Base-by-base conservation (phyloP, 2,888 invertebrate species). In the Archaeoteleia sp. region DNA sequence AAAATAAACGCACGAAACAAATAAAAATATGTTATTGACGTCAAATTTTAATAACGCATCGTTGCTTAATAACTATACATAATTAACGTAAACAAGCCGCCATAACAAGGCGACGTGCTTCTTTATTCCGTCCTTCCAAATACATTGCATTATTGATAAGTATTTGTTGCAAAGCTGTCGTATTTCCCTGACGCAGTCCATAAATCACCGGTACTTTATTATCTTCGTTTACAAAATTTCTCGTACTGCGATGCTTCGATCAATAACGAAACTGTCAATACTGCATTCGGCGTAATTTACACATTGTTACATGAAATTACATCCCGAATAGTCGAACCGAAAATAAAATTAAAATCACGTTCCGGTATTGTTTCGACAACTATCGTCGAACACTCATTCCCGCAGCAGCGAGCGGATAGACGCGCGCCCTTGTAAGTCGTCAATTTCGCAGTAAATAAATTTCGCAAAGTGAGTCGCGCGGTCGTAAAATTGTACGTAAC, bases 181-280 rank as follows among this genome's bases (percentile, higher is more conserved):
- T 15, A 39, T 37, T 60, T 45, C 23, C 43, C 12, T 30, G 17
- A 25, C 27, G 39, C n/a, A 9, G 35, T 32, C 6, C 30, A 39
- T 45, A 51, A 57, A 57, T 30, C 34, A 39, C 51, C 29, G 14
- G 12, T 35, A 39, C 34, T 32, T 57, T 45, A 40, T 53, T 51
- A 30, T 37, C 9, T 25, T 45, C 35, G 35, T 37, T 43, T 55
- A 27, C 43, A 23, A 14, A 43, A 62, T 55, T 15, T 37, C 53
- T 14, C 9, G 53, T 39, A 57, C 42, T 40, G 54, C 27, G 48
- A 40, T 45, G 57, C 65, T 23, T 40, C 39, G 40, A 58, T 65
- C 65, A 57, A 58, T 58, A 65, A 37, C 45, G 43, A 63, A 63
- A 40, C 43, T 30, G 55, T 43, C 63, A 63, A 40, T 43, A 30